Base-by-base conservation (phyloP, 2,797 vertebrate genomes). In the Paedocypris micromegethes region DNA sequence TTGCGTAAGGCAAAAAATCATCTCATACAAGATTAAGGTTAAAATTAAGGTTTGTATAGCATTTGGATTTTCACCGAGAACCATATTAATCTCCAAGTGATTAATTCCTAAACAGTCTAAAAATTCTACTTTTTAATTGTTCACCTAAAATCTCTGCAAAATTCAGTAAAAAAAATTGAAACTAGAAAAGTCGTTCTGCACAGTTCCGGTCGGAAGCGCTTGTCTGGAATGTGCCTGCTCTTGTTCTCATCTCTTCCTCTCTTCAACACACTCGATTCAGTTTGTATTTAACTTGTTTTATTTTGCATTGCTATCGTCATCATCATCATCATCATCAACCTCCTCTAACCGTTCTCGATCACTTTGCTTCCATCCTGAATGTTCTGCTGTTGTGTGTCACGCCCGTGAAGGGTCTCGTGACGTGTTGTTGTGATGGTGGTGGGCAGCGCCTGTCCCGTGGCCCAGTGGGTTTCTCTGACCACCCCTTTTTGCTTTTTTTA, bases 371-470 rank as follows among this genome's bases (percentile, higher is more conserved):
- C 40, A 45, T 56, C 5, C 1, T 61, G 38, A 70, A 47, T 53
- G 23, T 23, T 23, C 23, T 23, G 23, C 8, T 44, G 6, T 62
- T 69, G 38, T 1, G 23, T 1, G 23, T 23, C 23, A 23, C 23
- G 23, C 23, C 23, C 23, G 23, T 23, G 23, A 23, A 23, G 23
- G 23, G 23, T 23, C 23, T 23, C 23, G 23, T 23, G 23, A 23
- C 23, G 23, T 23, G 23, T 23, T 82, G 72, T 78, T 83, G 79
- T 81, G 75, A 81, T 87, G 82, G 74, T 81, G 74, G 70, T 52
- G 70, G 80, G 80, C 75, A 80, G 77, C 82, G 68, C 80, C 77
- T 66, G 74, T 37, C 51, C 51, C 47, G 59, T 70, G 53, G 46
- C 64, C 59, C 40, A 40, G 44, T 63, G 47, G 41, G 51, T 70